Evolutionary conservation across 2,113 vertebrate species (phyloP).

Genomic region (Hippopotamus amphibius): DNA sequence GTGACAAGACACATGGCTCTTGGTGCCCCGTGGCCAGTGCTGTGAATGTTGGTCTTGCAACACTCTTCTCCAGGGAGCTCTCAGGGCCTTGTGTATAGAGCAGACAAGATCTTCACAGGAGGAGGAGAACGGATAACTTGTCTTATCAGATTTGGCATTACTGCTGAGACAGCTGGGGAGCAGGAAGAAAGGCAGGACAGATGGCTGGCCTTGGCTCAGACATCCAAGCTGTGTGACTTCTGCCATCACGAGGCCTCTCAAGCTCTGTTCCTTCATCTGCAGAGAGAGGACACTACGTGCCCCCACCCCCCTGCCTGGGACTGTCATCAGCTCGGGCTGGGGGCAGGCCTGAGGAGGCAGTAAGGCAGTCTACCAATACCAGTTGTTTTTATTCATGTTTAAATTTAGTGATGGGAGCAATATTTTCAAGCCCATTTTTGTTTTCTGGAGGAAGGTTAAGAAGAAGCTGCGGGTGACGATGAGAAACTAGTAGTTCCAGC

Average conservation of each 20-base stretch:
- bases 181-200: background rate
- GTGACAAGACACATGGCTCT: background rate
- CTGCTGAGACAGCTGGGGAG: background rate
- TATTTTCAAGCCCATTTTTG: conserved; percentile 12
- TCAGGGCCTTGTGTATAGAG: background rate
- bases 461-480: background rate
- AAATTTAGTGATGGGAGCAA: background rate
- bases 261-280: background rate
- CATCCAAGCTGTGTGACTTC: background rate
- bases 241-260: background rate
- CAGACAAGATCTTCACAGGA: background rate
- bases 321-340: background rate
- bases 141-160: background rate
- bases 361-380: background rate
- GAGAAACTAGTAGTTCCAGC: background rate
- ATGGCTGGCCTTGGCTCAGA: background rate
- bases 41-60: background rate
- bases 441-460: conserved; percentile 20
- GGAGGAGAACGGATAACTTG: background rate
- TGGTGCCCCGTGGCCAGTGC: background rate
- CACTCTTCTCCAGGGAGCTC: background rate
- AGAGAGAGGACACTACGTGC: background rate
- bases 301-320: background rate
- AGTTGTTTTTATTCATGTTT: background rate
- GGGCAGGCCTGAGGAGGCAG: background rate